Evolutionary conservation across 2,888 invertebrate genomes (phyloP), one percentile per base, ranked within the genome.

Genomic region (Pyrgus malvae): DNA sequence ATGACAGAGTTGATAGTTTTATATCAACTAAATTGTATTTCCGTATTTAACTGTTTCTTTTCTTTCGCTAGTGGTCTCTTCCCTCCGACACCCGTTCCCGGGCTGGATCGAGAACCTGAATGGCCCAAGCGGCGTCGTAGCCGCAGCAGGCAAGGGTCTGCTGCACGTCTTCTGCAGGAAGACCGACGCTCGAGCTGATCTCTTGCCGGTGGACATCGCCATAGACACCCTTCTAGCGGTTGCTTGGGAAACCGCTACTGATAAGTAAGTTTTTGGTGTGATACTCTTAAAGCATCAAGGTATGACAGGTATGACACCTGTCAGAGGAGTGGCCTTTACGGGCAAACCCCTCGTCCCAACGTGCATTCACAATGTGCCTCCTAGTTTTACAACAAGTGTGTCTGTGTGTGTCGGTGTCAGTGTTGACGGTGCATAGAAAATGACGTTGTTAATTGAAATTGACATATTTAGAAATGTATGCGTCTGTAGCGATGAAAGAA

Each of bases 101-200:
- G 97, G 97, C 1, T 99, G 98, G 98, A 91, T 96, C n/a, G 98
- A 98, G 79, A 98, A 97, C 78, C 93, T 96, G 61, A 98, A 98
- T 83, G 98, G 98, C 0, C 97, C 98, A 0, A 93, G 95, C 53
- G 97, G 93, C 0, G 81, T 95, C 55, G 72, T 96, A 60, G 83
- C 93, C 0, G 95, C 93, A 0, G 92, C 93, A 0, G 95, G 95
- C 8, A 95, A 95, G 78, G 97, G 88, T 0, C 83, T 97, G 1
- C 76, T 97, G 17, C 93, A 95, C 48, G 93, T 94, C 2, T 87
- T 94, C 76, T 91, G 92, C 58, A 91, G 91, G 11, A 86, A 92
- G 56, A 75, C 83, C 0, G 70, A 87, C 0, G 85, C 92, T 0
- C 76, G 89, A 0, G 92, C 94, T 0, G 97, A 98, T 78, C 93